A percentile compares a stretch with the other conserved stretches of the same genome.
phyloP scores from a whole-genome alignment of 2,888 invertebrate species.

The Dryocosmus kuriphilus region DNA sequence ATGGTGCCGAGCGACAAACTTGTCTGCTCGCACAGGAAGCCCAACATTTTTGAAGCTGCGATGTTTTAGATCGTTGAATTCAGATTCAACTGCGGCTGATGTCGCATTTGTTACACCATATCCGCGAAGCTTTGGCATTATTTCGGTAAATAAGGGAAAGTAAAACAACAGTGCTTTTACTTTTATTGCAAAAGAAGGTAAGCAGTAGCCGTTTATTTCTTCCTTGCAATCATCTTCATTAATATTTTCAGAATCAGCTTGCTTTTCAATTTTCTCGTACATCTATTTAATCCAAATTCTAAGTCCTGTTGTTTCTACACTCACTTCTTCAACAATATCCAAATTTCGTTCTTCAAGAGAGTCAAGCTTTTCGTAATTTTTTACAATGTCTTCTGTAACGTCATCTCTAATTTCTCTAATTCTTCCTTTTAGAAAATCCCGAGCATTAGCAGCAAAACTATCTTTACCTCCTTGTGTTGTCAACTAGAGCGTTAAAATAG shows the following conservation, averaged over 20 bases:
- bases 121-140: conserved; percentile 39
- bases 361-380: neutral
- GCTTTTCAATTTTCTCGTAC: neutral
- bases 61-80: conserved; percentile 48
- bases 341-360: neutral
- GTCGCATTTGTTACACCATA: conserved; percentile 42
- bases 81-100: conserved; percentile 49
- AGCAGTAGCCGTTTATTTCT: conserved; percentile 42
- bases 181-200: conserved; percentile 41
- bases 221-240: neutral
- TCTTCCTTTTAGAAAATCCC: neutral
- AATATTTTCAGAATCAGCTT: neutral
- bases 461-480: neutral
- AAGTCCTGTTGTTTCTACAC: neutral
- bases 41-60: conserved; percentile 41
- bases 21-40: conserved; percentile 45
- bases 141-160: conserved; percentile 44
- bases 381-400: conserved; percentile 4
- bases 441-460: neutral
- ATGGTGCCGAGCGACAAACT: conserved; percentile 45
- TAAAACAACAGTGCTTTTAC: conserved; percentile 45
- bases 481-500: neutral
- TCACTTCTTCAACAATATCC: neutral
- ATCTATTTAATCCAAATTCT: neutral
- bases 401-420: neutral